Evolutionary conservation across 2,888 invertebrate genomes (phyloP).

Genomic region (Margaritifera margaritifera): DNA sequence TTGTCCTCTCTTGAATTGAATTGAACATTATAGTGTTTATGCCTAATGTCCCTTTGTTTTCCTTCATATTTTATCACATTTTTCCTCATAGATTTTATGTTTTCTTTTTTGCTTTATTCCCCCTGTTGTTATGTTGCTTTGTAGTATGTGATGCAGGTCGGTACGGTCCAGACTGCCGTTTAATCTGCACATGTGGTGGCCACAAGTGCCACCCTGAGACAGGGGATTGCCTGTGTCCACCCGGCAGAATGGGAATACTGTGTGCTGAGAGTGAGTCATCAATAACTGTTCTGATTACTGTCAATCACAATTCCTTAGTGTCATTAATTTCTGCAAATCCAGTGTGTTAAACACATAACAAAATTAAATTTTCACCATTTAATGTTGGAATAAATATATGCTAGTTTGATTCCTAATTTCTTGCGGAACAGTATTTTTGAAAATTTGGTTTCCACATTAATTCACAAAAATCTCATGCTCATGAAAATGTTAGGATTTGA

Average conservation of each 20-base stretch:
- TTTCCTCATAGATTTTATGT: constrained; percentile 8
- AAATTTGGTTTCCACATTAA: no score
- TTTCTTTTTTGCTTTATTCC: constrained; percentile 3
- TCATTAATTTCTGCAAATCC: not conserved
- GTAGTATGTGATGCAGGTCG: constrained; percentile 47
- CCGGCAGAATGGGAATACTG: constrained; percentile 70
- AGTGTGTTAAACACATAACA: not conserved
- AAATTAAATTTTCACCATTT: not conserved
- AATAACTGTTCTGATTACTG: not conserved
- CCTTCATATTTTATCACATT: not conserved
- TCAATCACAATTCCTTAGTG: not conserved
- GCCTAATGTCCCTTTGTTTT: not conserved
- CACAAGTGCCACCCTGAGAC: constrained; percentile 66
- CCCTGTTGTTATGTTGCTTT: not conserved
- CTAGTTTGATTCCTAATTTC: no score
- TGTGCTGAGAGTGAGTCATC: constrained; percentile 71
- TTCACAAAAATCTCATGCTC: no score
- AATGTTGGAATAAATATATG: no score
- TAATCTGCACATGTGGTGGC: constrained; percentile 62
- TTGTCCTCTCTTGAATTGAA: no score
- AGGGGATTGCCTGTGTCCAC: constrained; percentile 71
- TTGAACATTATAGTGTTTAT: no score
- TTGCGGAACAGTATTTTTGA: no score
- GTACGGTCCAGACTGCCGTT: constrained; percentile 67
- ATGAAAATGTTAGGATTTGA: no score